Conservation (phyloP, 2,797 vertebrate species). For the Lophura swinhoii region DNA sequence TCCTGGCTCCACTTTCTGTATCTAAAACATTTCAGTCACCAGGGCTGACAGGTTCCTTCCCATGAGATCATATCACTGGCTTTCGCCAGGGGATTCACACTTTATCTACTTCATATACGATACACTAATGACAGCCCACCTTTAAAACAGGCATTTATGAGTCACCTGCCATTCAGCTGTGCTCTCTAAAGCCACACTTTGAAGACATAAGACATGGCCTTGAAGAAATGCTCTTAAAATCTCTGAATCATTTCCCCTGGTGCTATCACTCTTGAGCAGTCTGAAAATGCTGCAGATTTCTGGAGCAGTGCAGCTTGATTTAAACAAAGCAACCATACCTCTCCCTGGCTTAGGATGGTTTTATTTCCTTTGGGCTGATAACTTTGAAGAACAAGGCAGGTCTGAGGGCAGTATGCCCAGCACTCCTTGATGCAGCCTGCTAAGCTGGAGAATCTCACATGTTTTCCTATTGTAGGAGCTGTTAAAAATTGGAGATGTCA, state of each 20-base stretch:
- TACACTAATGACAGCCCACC: neutral
- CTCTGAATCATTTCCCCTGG: conserved; percentile 43
- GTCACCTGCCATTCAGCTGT: conserved; percentile 18
- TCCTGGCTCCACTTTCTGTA: neutral
- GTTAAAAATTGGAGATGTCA: neutral
- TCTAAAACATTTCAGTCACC: neutral
- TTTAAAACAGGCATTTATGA: conserved; percentile 40
- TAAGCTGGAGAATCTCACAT: neutral
- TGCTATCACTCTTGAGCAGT: neutral
- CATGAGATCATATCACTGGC: neutral
- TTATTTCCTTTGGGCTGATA: neutral
- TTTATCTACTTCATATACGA: neutral
- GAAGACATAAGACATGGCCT: neutral
- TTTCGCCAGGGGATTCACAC: neutral
- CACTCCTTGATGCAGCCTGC: neutral
- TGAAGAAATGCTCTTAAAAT: neutral
- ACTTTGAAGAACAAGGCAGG: neutral
- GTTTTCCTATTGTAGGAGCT: neutral
- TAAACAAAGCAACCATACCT: neutral
- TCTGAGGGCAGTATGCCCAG: neutral
- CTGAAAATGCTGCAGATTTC: neutral
- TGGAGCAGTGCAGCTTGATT: neutral
- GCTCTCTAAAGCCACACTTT: neutral
- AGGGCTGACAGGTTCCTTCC: neutral
- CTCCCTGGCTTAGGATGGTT: neutral